Conservation (phyloP, 1,140 invertebrate species). For the Panagrolaimus sp. region DNA sequence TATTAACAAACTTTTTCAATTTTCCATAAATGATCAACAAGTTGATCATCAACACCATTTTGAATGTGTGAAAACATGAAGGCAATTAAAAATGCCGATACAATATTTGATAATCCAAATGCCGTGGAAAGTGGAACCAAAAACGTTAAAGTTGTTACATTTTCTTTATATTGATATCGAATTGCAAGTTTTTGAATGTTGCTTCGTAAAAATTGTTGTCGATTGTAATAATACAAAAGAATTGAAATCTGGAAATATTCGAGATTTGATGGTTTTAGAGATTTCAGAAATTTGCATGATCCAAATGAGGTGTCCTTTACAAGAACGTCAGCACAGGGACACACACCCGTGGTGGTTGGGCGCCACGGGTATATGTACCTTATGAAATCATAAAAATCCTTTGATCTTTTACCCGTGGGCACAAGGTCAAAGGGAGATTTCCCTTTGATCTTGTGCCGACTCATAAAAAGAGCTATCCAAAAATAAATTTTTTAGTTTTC, state of each 20-base stretch:
- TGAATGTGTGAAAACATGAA: not conserved
- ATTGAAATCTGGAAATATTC: slow-evolving; percentile 4
- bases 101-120: slow-evolving; percentile 6
- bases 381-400: no score
- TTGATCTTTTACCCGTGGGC: no score
- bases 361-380: no score
- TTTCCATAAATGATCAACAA: slow-evolving; percentile 3
- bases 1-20: slow-evolving; percentile 6
- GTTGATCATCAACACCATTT: not conserved
- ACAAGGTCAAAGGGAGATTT: no score
- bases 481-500: no score
- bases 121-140: not conserved
- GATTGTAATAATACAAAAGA: slow-evolving; percentile 2
- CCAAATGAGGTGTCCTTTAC: no score
- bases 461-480: no score
- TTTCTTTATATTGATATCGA: slow-evolving; percentile 11
- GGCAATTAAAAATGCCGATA: not conserved
- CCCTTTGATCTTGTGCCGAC: no score
- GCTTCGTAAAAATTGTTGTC: not conserved
- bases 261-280: no score
- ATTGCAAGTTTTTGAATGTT: not conserved
- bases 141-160: slow-evolving; percentile 8
- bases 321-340: no score
- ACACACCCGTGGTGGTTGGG: no score
- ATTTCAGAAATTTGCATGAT: no score